Percentiles rank a stretch among this genome's conserved stretches.
These are phyloP conservation scores for Idaea aversata DNA, from an alignment of 2,888 invertebrate species.

Conservation along the genomic window DNA sequence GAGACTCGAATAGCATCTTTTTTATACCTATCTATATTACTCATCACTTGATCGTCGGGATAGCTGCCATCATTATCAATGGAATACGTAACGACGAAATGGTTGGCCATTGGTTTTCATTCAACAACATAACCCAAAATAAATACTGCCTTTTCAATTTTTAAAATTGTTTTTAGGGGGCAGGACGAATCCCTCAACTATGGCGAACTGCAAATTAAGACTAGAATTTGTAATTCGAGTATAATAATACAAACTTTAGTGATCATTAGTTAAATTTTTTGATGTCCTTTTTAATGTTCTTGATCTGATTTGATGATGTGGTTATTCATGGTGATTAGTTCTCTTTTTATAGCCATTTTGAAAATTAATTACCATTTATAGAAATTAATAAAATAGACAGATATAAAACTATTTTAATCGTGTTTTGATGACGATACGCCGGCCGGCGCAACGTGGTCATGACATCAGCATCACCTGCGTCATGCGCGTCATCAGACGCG, in stretches of 20 bases:
- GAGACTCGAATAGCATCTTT: slow-evolving; percentile 48
- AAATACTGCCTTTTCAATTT: no score
- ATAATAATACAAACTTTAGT: no score
- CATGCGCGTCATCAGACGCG: slow-evolving; percentile 64
- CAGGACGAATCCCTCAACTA: background rate
- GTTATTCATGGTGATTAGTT: background rate
- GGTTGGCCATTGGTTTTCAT: slow-evolving; percentile 16
- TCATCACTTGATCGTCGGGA: slow-evolving; percentile 57
- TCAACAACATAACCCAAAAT: background rate
- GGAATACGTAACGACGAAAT: slow-evolving; percentile 40
- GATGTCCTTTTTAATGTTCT: background rate
- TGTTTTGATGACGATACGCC: slow-evolving; percentile 48
- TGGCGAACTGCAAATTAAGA: background rate
- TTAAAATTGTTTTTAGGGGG: no score
- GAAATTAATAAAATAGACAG: background rate
- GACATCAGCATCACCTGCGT: slow-evolving; percentile 69
- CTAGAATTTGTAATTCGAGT: background rate
- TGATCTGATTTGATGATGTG: background rate
- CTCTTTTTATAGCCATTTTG: background rate
- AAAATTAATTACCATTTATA: background rate
- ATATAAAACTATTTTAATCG: slow-evolving; percentile 14
- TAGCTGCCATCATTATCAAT: slow-evolving; percentile 55
- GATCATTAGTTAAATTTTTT: background rate
- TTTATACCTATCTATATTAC: slow-evolving; percentile 61
- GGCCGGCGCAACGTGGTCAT: slow-evolving; percentile 50